A percentile compares a stretch with the other conserved stretches of the same genome.
Evolutionary conservation across 2,888 invertebrate genomes (phyloP).

Genomic region (Lepidonotus clava): DNA sequence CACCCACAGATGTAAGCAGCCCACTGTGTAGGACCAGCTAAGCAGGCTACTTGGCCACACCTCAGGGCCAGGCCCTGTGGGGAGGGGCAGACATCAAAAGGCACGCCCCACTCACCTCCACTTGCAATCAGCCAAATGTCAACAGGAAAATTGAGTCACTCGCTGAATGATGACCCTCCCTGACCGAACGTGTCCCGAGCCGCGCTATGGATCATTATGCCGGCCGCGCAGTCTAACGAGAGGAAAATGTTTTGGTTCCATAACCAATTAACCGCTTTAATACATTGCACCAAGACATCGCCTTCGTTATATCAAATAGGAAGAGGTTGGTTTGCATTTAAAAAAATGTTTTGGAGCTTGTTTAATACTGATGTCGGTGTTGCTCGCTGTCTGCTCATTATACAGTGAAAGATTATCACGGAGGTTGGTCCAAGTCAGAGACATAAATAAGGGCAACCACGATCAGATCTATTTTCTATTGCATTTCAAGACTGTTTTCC

Average conservation of each 20-base stretch:
- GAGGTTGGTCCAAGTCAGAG: no score
- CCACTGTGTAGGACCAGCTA: no score
- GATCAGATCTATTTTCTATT: no score
- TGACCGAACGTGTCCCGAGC: background rate
- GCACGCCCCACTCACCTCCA: background rate
- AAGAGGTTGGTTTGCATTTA: no score
- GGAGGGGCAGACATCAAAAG: background rate
- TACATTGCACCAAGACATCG: background rate
- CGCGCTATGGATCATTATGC: background rate
- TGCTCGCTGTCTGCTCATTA: no score
- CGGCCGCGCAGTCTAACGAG: background rate
- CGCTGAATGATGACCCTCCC: background rate
- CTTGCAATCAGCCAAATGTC: background rate
- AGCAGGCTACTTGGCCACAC: conserved; percentile 7
- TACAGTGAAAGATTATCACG: no score
- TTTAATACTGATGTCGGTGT: no score
- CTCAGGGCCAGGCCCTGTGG: background rate
- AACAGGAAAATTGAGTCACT: conserved; percentile 28
- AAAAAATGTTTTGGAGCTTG: no score
- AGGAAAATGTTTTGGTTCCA: conserved; percentile 7
- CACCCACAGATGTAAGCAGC: background rate
- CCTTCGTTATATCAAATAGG: no score
- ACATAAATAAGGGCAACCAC: no score
- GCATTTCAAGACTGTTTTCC: no score
- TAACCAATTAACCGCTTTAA: background rate